Evolutionary conservation across 2,888 invertebrate genomes (phyloP).

Genomic region (Pseudococcus jackbeardsleyi): DNA sequence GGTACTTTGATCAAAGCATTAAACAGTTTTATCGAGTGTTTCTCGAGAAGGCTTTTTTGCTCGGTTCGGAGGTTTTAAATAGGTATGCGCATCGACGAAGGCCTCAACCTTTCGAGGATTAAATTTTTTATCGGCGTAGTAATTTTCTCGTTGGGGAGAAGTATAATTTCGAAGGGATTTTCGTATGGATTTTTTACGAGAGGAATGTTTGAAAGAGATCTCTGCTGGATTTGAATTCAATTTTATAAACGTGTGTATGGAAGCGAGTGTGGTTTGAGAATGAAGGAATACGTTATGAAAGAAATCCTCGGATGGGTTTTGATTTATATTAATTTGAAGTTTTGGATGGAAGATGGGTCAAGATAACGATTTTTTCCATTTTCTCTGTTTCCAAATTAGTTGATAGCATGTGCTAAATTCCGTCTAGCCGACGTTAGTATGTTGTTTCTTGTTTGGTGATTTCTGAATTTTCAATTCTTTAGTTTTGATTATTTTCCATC

Average conservation of each 20-base stretch:
- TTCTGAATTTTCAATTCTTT: no score
- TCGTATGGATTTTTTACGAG: neutral
- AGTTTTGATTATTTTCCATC: no score
- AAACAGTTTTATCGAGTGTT: conserved; percentile 7
- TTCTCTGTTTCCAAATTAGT: no score
- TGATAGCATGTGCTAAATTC: no score
- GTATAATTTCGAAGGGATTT: neutral
- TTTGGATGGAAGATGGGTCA: no score
- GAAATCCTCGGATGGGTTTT: no score
- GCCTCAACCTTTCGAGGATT: neutral
- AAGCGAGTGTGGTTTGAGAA: neutral
- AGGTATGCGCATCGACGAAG: neutral
- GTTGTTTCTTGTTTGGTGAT: no score
- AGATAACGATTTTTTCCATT: no score
- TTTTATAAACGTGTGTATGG: neutral
- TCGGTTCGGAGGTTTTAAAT: neutral
- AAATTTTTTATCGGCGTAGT: neutral
- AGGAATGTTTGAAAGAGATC: neutral
- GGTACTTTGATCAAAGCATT: conserved; percentile 15
- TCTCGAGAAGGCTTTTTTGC: neutral
- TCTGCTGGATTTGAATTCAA: neutral
- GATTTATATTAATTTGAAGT: no score
- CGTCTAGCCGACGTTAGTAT: no score
- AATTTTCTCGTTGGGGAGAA: neutral
- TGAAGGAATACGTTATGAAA: no score